Evolutionary conservation across 2,113 vertebrate genomes (phyloP).

Genomic region (Mungos mungo): DNA sequence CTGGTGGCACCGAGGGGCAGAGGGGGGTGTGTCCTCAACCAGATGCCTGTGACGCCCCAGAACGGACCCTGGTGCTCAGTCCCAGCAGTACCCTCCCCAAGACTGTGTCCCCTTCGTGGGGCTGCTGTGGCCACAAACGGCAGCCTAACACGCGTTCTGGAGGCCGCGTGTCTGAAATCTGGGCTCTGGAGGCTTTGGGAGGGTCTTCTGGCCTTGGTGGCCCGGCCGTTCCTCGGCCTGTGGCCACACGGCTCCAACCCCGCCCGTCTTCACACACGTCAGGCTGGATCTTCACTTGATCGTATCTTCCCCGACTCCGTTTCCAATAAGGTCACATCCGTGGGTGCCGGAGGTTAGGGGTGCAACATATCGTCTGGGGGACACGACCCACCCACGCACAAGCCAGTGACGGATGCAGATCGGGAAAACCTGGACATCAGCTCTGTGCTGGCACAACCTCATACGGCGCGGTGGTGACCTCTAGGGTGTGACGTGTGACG

Average conservation of each 20-base stretch:
- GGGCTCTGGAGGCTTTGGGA: too few relatives aligned
- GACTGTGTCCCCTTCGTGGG: rapidly evolving
- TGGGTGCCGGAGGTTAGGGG: neutral
- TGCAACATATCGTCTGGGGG: neutral
- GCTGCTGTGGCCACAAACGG: neutral
- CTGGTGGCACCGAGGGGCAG: neutral
- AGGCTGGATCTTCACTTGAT: neutral
- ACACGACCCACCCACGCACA: neutral
- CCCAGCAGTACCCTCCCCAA: rapidly evolving
- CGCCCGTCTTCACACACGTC: rapidly evolving
- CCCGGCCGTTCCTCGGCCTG: neutral
- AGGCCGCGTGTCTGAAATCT: too few relatives aligned
- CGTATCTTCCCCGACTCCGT: too few relatives aligned
- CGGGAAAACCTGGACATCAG: neutral
- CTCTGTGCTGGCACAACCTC: neutral
- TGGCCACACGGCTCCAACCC: neutral
- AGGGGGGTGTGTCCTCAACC: too few relatives aligned
- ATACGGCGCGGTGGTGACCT: neutral
- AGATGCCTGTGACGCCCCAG: neutral
- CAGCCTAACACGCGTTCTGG: too few relatives aligned
- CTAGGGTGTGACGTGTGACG: neutral
- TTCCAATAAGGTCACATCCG: neutral
- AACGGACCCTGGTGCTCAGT: rapidly evolving
- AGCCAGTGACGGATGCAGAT: neutral
- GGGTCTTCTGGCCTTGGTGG: neutral